phyloP scores from a whole-genome alignment of 2,113 vertebrate genomes.

The Hippolais icterina region DNA sequence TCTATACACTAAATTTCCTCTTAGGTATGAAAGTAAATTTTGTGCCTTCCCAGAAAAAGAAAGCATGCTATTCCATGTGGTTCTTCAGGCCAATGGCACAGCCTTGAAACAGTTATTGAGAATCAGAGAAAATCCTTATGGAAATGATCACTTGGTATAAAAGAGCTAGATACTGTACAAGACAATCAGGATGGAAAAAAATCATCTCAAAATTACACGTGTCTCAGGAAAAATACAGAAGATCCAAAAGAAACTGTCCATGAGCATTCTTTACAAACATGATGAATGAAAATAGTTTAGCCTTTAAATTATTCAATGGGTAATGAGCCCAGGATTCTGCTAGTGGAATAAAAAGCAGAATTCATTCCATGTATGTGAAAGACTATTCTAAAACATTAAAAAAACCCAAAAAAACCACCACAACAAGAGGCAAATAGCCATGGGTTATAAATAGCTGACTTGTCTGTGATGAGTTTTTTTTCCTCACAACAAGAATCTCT shows the following conservation, averaged over 20 bases:
- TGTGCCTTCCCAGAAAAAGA: not conserved
- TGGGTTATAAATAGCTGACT: not conserved
- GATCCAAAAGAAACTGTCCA: not conserved
- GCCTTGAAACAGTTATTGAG: not conserved
- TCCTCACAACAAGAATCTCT: not conserved
- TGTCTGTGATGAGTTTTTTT: rapidly evolving
- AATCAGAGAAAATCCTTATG: not conserved
- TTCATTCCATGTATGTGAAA: not conserved
- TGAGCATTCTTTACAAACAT: not conserved
- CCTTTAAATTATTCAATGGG: not conserved
- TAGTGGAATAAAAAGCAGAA: not conserved
- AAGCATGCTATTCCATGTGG: not conserved
- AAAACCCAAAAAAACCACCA: too few species aligned
- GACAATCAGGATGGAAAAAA: not conserved
- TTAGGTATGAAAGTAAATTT: not conserved
- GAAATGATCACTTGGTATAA: not conserved
- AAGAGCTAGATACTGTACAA: not conserved
- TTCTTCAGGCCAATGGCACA: not conserved
- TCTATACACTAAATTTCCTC: not conserved
- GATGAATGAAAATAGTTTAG: not conserved
- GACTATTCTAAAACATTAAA: not conserved
- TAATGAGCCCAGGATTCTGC: not conserved
- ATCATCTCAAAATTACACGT: not conserved
- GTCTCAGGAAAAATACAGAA: not conserved
- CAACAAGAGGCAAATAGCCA: too few species aligned